Evolutionary conservation across 2,113 vertebrate genomes (phyloP), one percentile per base, ranked within the genome.

Genomic region (Serinus canaria): DNA sequence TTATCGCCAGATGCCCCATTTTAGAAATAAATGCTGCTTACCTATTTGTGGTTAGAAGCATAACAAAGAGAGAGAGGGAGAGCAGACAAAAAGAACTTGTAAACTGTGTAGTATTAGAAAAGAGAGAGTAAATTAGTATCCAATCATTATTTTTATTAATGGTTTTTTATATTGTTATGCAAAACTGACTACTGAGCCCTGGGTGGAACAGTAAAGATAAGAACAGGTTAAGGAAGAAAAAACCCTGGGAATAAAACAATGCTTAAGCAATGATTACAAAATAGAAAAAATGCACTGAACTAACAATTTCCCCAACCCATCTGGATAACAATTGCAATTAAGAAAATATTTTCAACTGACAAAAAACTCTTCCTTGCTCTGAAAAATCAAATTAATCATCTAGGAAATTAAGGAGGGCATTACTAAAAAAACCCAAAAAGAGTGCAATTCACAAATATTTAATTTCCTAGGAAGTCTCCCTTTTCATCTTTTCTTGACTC

Each of bases 401-500:
- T 64, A 86, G 53, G 41, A 94, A 95, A 91, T 76, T 53, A 78
- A 68, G 39, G 47, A 86, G 64, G 39, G 18, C 35, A 59, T 47
- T 83, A 20, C 33, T 81, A 20, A 77, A 90, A 90, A 86, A 77
- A 49, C 13, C 11, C 56, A 33, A 67, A 60, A 35, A 73, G 4
- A 44, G 68, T 76, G 23, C 27, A 31, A 10, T 76, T 79, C 77
- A 44, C 11, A 7, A 84, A 27, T 82, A 92, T 70, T 84, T 95
- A 25, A 94, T 94, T 89, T 94, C 74, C 70, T 62, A 41, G 12
- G 53, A 89, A 79, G 37, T 73, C 37, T 91, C 58, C 20, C 31
- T 87, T 91, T 82, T 81, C 89, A 89, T 64, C 49, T 82, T 87
- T 89, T 84, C 60, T 82, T 73, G 78, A 88, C 59, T 86, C 47